phyloP scores from a whole-genome alignment of 1,140 invertebrate genomes.

The Caenorhabditis briggsae region DNA sequence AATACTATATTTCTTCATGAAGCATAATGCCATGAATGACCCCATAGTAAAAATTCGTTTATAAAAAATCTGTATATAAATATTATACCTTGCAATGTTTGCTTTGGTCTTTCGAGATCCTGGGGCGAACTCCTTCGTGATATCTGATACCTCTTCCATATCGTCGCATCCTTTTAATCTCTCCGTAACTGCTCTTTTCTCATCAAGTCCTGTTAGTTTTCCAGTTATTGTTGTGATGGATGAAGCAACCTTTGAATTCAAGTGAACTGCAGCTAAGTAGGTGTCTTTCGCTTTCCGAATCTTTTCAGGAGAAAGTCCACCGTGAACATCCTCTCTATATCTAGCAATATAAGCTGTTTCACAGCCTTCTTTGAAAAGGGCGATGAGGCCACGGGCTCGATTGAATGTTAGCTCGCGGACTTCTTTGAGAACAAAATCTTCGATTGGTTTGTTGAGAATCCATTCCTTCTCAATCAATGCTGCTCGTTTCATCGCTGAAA shows the following conservation, averaged over 20 bases:
- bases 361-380: background rate
- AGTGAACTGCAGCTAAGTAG: background rate
- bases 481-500: background rate
- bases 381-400: background rate
- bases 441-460: background rate
- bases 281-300: constrained; percentile 26
- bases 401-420: background rate
- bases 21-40: too few species aligned
- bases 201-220: background rate
- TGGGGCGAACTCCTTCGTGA: constrained; percentile 7
- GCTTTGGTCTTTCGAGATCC: constrained; percentile 27
- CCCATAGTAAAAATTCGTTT: background rate
- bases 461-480: background rate
- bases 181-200: background rate
- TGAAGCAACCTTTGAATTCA: constrained; percentile 24
- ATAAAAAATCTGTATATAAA: background rate
- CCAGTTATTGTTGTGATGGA: background rate
- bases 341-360: constrained; percentile 47
- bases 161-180: constrained; percentile 8
- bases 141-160: constrained; percentile 28
- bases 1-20: too few species aligned
- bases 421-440: background rate
- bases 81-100: constrained; percentile 20
- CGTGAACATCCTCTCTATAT: constrained; percentile 42
- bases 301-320: constrained; percentile 13